phyloP scores from a whole-genome alignment of 2,113 vertebrate species.

The Rhinogobius similis region DNA sequence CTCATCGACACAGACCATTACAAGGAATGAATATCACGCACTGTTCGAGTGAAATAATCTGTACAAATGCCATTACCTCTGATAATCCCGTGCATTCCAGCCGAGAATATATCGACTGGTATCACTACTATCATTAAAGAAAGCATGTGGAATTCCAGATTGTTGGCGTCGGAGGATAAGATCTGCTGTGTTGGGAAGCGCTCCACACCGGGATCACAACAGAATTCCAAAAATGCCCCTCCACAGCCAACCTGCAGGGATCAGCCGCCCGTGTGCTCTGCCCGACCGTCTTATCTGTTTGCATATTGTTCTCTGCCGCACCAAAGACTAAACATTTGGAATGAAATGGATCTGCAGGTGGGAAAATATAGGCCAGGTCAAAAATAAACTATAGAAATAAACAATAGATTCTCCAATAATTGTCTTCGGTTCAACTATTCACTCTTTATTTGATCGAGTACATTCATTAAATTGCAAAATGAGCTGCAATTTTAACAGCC shows the following conservation, averaged over 20 bases:
- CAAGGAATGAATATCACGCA: no score
- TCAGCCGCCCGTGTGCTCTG: conserved; percentile 41
- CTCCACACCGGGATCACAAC: conserved; percentile 71
- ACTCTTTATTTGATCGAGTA: conserved; percentile 48
- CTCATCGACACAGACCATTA: no score
- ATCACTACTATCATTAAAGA: conserved; percentile 30
- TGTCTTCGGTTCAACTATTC: conserved; percentile 58
- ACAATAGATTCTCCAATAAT: conserved; percentile 44
- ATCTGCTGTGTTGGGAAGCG: conserved; percentile 65
- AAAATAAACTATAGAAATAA: conserved; percentile 55
- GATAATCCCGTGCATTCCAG: not conserved
- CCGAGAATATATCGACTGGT: conserved; percentile 36
- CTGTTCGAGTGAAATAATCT: no score
- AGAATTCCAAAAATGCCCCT: conserved; percentile 79
- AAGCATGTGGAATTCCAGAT: conserved; percentile 46
- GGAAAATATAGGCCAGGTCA: not conserved
- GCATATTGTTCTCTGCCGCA: conserved; percentile 41
- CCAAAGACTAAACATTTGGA: conserved; percentile 33
- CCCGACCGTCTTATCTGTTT: conserved; percentile 46
- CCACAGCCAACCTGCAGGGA: conserved; percentile 60
- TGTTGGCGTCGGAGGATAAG: conserved; percentile 59
- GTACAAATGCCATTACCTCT: no score
- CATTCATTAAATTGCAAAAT: not conserved
- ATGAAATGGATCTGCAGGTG: conserved; percentile 24
- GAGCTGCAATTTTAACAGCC: no score